Evolutionary conservation across 2,888 invertebrate genomes (phyloP).

Genomic region (Oscheius onirici): DNA sequence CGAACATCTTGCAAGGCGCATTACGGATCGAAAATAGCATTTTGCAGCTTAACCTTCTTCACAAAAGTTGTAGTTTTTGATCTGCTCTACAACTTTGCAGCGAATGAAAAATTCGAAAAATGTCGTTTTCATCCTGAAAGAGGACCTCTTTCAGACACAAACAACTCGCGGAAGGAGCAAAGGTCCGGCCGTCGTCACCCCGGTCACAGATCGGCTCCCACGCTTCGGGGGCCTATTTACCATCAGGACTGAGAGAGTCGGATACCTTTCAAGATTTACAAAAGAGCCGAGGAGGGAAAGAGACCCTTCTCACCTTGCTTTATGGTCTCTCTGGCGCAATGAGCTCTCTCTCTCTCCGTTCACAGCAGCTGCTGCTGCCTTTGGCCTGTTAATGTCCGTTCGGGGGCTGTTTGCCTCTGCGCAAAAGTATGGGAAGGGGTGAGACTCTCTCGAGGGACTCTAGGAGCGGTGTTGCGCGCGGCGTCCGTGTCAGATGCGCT

Average conservation of each 20-base stretch:
- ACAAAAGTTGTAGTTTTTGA: too few species aligned
- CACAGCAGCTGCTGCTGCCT: constrained; percentile 17
- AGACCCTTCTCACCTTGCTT: background rate
- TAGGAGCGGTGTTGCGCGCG: constrained; percentile 29
- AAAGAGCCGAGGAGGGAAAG: background rate
- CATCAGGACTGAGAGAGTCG: background rate
- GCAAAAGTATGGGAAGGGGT: background rate
- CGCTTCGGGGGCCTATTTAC: constrained; percentile 15
- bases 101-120: too few species aligned
- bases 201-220: constrained; percentile 19
- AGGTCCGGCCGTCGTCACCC: constrained; percentile 16
- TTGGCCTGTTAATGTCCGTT: constrained; percentile 9
- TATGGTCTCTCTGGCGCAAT: constrained; percentile 1
- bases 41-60: too few species aligned
- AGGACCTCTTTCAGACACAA: background rate
- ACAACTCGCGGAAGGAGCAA: constrained; percentile 19
- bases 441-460: constrained; percentile 16
- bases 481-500: constrained; percentile 33
- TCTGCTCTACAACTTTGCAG: too few species aligned
- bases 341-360: background rate
- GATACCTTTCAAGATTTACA: background rate
- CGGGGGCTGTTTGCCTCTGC: constrained; percentile 9
- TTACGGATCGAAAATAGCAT: too few species aligned
- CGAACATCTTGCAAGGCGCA: too few species aligned
- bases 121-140: background rate